These are phyloP conservation scores for Cinara cedri DNA, from an alignment of 2,888 invertebrate species.

Conservation along the genomic window DNA sequence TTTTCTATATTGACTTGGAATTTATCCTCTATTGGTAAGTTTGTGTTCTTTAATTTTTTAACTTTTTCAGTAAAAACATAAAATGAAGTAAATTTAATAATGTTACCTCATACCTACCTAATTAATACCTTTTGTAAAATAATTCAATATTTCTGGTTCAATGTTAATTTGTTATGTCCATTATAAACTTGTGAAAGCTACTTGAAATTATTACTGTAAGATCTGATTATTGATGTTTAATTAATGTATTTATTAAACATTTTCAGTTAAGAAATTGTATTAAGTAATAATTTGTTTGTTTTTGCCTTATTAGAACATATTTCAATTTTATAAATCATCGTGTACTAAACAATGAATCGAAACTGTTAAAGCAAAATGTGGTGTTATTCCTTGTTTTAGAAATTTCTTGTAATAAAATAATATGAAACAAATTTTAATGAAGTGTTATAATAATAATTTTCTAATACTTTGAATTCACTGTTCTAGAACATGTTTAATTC, in stretches of 20 bases:
- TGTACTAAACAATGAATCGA: background rate
- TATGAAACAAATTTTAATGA: too few relatives aligned
- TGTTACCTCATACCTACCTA: background rate
- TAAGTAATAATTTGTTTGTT: slow-evolving; percentile 1
- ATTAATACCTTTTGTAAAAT: slow-evolving; percentile 34
- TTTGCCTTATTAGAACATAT: background rate
- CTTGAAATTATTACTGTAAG: slow-evolving; percentile 48
- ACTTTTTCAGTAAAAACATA: slow-evolving; percentile 19
- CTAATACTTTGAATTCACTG: too few relatives aligned
- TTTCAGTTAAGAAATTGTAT: slow-evolving; percentile 33
- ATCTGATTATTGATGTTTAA: slow-evolving; percentile 34
- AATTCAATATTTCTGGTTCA: slow-evolving; percentile 27
- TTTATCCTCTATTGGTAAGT: slow-evolving; percentile 33
- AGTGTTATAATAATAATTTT: background rate
- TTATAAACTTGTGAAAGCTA: slow-evolving; percentile 25
- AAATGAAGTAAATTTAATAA: slow-evolving; percentile 45
- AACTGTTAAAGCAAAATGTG: too few relatives aligned
- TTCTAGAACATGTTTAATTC: too few relatives aligned
- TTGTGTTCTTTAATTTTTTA: slow-evolving; percentile 37
- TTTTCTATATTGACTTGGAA: slow-evolving; percentile 39
- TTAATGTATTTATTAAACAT: slow-evolving; percentile 41
- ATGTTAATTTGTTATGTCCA: slow-evolving; percentile 27
- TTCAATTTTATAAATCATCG: too few relatives aligned
- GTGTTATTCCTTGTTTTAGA: background rate
- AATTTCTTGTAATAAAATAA: background rate